Percentiles rank a stretch among this genome's conserved stretches.
phyloP scores from a whole-genome alignment of 2,888 invertebrate species.

The Falcaria lacertinaria region DNA sequence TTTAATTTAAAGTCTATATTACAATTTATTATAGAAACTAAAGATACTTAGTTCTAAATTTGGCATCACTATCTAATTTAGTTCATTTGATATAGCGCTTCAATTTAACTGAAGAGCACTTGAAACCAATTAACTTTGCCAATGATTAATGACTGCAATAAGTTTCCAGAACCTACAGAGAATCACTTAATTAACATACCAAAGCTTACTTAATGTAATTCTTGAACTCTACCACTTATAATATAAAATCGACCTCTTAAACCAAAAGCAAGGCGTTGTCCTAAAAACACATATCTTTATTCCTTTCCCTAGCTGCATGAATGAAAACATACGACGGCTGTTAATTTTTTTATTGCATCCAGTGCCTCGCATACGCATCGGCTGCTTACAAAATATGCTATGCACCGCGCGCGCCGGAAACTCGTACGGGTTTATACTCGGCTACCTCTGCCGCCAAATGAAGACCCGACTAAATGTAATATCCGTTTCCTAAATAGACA shows the following conservation, averaged over 20 bases:
- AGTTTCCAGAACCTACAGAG: conserved; percentile 27
- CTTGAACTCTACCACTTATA: conserved; percentile 1
- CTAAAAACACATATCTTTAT: conserved; percentile 58
- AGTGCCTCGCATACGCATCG: conserved; percentile 58
- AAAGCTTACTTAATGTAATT: conserved; percentile 10
- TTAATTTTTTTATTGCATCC: conserved; percentile 65
- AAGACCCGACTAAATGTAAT: conserved; percentile 76
- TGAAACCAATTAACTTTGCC: conserved; percentile 57
- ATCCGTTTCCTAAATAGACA: conserved; percentile 80
- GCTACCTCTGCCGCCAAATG: conserved; percentile 77
- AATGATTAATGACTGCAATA: conserved; percentile 37
- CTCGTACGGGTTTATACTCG: conserved; percentile 70
- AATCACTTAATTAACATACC: conserved; percentile 7
- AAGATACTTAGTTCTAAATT: conserved; percentile 12
- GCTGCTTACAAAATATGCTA: conserved; percentile 71
- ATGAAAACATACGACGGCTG: conserved; percentile 62
- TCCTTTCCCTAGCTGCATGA: conserved; percentile 40
- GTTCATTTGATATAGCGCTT: not conserved
- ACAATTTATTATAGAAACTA: not conserved
- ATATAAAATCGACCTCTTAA: not conserved
- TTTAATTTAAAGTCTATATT: not conserved
- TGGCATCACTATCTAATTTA: conserved; percentile 10
- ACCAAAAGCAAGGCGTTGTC: conserved; percentile 23
- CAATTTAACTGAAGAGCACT: conserved; percentile 38
- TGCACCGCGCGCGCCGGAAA: conserved; percentile 73